A percentile compares a stretch with the other conserved stretches of the same genome.
phyloP scores from a whole-genome alignment of 2,888 invertebrate genomes.

The Caenorhabditis zanzibari region DNA sequence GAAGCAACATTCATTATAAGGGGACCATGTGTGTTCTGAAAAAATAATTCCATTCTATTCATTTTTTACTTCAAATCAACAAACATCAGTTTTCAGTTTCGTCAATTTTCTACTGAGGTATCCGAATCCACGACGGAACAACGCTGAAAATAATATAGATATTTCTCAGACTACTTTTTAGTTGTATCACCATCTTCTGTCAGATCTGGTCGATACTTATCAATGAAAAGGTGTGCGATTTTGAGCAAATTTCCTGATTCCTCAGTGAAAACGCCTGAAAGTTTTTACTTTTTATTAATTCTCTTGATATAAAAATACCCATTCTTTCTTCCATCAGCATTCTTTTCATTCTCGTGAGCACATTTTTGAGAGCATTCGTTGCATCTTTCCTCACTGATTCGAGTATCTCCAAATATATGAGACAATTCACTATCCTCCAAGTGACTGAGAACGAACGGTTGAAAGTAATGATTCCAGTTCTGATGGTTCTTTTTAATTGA shows the following conservation, averaged over 20 bases:
- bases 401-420: constrained; percentile 24
- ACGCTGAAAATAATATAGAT: background rate
- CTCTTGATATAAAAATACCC: background rate
- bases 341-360: background rate
- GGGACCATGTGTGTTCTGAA: background rate
- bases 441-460: background rate
- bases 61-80: background rate
- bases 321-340: background rate
- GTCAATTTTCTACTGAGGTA: constrained; percentile 14
- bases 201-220: background rate
- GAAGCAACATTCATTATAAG: background rate
- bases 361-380: background rate
- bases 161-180: background rate
- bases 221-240: constrained; percentile 11
- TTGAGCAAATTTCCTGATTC: background rate
- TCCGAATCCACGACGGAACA: constrained; percentile 17
- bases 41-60: too few relatives aligned
- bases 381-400: constrained; percentile 1
- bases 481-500: background rate
- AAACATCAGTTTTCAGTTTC: background rate
- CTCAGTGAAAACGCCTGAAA: background rate
- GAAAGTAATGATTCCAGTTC: background rate
- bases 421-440: background rate
- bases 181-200: constrained; percentile 29
- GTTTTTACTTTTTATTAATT: background rate